Evolutionary conservation across 2,797 vertebrate genomes (phyloP).

Genomic region (Channa striata): DNA sequence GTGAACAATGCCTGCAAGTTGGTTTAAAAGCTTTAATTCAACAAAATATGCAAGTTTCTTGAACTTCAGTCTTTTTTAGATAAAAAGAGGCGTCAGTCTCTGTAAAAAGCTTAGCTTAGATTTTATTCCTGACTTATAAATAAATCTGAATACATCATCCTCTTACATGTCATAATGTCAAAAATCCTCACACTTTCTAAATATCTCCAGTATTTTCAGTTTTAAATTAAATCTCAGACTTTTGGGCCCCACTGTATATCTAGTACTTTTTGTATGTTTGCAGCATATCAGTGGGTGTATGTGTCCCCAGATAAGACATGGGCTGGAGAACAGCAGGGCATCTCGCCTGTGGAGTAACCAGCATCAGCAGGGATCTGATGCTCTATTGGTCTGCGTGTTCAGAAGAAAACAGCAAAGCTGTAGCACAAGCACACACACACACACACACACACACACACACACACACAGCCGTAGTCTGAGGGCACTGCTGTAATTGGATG

Average conservation of each 20-base stretch:
- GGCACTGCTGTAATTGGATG: slow-evolving; percentile 78
- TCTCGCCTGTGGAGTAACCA: slow-evolving; percentile 47
- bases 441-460: slow-evolving; percentile 13
- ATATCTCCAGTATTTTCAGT: too few relatives aligned
- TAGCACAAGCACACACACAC: slow-evolving; percentile 13
- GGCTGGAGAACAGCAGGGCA: slow-evolving; percentile 54
- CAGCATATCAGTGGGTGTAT: not conserved
- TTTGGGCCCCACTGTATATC: not conserved
- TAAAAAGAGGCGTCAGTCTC: too few relatives aligned
- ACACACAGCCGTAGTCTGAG: slow-evolving; percentile 35
- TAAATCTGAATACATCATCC: too few relatives aligned
- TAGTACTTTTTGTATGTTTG: slow-evolving; percentile 1
- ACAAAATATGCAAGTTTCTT: too few relatives aligned
- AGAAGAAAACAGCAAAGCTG: slow-evolving; percentile 1
- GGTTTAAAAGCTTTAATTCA: too few relatives aligned
- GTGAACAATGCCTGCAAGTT: too few relatives aligned
- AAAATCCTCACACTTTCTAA: too few relatives aligned
- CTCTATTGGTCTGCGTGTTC: slow-evolving; percentile 20
- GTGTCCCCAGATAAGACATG: slow-evolving; percentile 57
- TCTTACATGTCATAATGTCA: too few relatives aligned
- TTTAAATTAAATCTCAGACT: too few relatives aligned
- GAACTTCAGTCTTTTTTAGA: too few relatives aligned
- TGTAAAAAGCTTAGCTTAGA: too few relatives aligned
- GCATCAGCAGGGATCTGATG: slow-evolving; percentile 55
- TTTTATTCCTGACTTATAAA: too few relatives aligned